phyloP scores from a whole-genome alignment of 2,888 invertebrate genomes.

The Maniola hyperantus region DNA sequence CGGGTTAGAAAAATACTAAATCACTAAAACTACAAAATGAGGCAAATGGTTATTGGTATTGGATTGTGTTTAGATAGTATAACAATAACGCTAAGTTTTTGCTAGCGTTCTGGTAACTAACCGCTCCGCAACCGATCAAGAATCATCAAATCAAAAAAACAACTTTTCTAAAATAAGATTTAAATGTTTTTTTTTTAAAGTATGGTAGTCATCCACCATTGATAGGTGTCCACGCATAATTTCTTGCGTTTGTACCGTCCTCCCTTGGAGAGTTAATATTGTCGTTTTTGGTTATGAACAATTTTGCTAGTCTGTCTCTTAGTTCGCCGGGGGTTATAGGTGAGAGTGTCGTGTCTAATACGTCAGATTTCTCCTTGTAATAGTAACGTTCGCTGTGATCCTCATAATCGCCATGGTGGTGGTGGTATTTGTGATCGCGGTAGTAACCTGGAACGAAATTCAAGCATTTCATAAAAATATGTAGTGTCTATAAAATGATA shows the following conservation, averaged over 20 bases:
- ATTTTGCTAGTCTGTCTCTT: constrained; percentile 73
- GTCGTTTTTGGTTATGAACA: constrained; percentile 75
- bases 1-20: too few species aligned
- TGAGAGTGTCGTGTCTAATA: constrained; percentile 63
- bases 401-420: constrained; percentile 59
- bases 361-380: constrained; percentile 62
- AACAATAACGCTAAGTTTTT: too few species aligned
- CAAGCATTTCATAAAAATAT: too few species aligned
- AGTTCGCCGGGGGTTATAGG: constrained; percentile 80
- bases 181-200: too few species aligned
- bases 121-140: too few species aligned
- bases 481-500: too few species aligned
- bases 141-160: too few species aligned
- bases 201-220: constrained; percentile 58
- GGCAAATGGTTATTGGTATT: too few species aligned
- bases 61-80: too few species aligned
- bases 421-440: constrained; percentile 55
- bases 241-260: constrained; percentile 67
- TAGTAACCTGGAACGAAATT: constrained; percentile 62
- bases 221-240: constrained; percentile 75
- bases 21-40: too few species aligned
- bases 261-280: constrained; percentile 50
- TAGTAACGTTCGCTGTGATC: constrained; percentile 53
- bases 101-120: too few species aligned
- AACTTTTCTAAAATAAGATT: too few species aligned